Evolutionary conservation across 2,888 invertebrate genomes (phyloP).

Genomic region (Macrosoma leucophasiata): DNA sequence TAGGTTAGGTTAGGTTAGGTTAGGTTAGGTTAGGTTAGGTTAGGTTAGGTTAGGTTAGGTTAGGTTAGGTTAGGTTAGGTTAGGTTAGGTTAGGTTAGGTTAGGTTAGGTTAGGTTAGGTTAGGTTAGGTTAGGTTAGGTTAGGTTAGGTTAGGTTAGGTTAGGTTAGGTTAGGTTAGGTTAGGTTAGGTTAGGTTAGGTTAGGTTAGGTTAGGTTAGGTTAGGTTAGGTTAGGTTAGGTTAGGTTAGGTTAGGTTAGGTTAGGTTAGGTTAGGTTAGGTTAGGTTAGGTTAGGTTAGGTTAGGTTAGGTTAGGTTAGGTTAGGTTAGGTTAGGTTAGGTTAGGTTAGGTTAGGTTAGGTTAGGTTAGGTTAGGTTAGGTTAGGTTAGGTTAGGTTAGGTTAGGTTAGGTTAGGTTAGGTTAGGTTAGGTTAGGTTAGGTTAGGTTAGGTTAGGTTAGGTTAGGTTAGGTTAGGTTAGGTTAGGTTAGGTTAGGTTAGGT

Average conservation of each 20-base stretch:
- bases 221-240: background rate
- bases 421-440: conserved; percentile 15
- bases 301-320: conserved; percentile 19
- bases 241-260: conserved; percentile 8
- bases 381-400: conserved; percentile 16
- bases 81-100: no score
- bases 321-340: conserved; percentile 19
- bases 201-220: conserved; percentile 3
- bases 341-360: conserved; percentile 16
- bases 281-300: conserved; percentile 16
- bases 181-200: conserved; percentile 9
- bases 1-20: no score
- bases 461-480: conserved; percentile 19
- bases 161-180: conserved; percentile 1
- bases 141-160: no score
- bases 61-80: no score
- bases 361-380: conserved; percentile 17
- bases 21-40: no score
- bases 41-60: no score
- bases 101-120: no score
- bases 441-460: conserved; percentile 19
- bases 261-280: conserved; percentile 9
- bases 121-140: no score
- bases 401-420: conserved; percentile 17
- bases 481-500: conserved; percentile 17